A percentile compares a stretch with the other conserved stretches of the same genome.
phyloP scores from a whole-genome alignment of 2,113 vertebrate species.

The Phocoena phocoena region DNA sequence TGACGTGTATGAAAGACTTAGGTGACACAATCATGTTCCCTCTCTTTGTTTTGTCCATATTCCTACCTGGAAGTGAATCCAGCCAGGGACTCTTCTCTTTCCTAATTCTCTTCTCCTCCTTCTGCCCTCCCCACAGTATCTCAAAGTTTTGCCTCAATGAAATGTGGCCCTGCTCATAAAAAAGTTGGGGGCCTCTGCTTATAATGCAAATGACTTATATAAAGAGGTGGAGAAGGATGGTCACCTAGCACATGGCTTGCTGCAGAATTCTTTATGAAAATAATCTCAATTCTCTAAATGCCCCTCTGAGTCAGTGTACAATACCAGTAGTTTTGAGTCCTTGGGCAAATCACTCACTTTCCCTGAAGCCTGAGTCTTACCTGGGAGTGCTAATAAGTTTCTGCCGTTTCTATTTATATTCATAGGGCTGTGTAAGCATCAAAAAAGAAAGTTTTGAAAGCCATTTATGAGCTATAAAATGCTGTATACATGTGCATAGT shows the following conservation, averaged over 20 bases:
- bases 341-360: background rate
- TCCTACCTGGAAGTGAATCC: background rate
- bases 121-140: background rate
- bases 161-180: background rate
- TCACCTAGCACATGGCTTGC: background rate
- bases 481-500: too few species aligned
- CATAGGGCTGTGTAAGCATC: background rate
- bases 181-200: background rate
- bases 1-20: background rate
- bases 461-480: background rate
- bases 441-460: background rate
- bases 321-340: background rate
- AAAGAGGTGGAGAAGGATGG: background rate
- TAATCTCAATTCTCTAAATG: background rate
- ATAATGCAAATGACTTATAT: background rate
- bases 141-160: background rate
- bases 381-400: background rate
- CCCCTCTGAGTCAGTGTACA: background rate
- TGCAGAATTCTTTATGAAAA: background rate
- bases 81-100: background rate
- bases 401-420: background rate
- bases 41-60: background rate
- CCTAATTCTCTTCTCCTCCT: background rate
- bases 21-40: background rate
- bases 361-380: background rate